phyloP scores from a whole-genome alignment of 2,888 invertebrate genomes.

The Bellardia bayeri region DNA sequence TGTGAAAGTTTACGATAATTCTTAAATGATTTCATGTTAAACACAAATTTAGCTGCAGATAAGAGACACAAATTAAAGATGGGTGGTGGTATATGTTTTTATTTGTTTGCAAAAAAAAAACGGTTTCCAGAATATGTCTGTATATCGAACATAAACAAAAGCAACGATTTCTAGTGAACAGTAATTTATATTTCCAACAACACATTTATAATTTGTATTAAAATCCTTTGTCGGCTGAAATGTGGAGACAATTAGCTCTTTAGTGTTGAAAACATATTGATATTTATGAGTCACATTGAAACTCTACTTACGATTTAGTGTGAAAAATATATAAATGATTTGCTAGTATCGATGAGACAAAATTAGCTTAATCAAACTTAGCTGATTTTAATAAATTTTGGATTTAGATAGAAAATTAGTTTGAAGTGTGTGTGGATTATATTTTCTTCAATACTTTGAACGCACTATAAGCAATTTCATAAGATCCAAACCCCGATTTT shows the following conservation, averaged over 20 bases:
- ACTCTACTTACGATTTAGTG: neutral
- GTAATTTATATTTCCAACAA: slow-evolving; percentile 17
- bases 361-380: neutral
- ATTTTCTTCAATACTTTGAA: no score
- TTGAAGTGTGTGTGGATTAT: no score
- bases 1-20: slow-evolving; percentile 67
- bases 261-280: neutral
- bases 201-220: slow-evolving; percentile 28
- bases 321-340: no score
- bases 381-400: no score
- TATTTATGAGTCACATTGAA: neutral
- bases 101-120: neutral
- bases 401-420: no score
- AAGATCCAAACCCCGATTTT: no score
- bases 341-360: no score
- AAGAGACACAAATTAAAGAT: slow-evolving; percentile 24
- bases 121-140: neutral
- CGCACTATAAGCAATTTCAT: no score
- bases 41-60: slow-evolving; percentile 64
- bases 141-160: neutral
- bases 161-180: neutral
- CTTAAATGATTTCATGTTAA: slow-evolving; percentile 69
- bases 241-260: no score
- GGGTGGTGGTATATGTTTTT: slow-evolving; percentile 18
- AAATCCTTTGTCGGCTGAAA: slow-evolving; percentile 37